These are phyloP conservation scores for Botia kubotai DNA, from an alignment of 2,797 vertebrate species.

Conservation along the genomic window DNA sequence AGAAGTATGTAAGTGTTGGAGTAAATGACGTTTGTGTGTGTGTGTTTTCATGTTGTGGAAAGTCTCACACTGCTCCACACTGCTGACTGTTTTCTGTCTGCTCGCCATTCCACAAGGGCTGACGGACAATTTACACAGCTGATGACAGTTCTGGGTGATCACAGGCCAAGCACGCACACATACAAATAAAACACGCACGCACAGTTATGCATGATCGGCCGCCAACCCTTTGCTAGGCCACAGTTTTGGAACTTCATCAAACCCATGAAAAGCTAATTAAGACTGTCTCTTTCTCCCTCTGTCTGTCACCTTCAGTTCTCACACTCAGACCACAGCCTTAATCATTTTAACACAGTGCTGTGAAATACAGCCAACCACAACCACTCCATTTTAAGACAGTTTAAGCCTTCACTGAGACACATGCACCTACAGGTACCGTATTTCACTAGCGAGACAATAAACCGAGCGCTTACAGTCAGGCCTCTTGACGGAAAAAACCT, in stretches of 20 bases:
- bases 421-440: constrained; percentile 20
- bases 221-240: constrained; percentile 49
- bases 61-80: constrained; percentile 73
- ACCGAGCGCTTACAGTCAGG: constrained; percentile 10
- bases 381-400: constrained; percentile 9
- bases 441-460: constrained; percentile 40
- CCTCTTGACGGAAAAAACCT: constrained; percentile 40
- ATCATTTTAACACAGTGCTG: constrained; percentile 55
- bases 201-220: constrained; percentile 16
- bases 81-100: constrained; percentile 75
- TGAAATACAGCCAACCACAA: constrained; percentile 19
- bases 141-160: constrained; percentile 89
- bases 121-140: constrained; percentile 82
- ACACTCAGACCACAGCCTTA: constrained; percentile 51
- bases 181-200: constrained; percentile 38
- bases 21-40: constrained; percentile 45
- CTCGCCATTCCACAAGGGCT: constrained; percentile 80
- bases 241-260: constrained; percentile 82
- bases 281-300: constrained; percentile 59
- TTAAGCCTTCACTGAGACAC: constrained; percentile 23
- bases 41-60: constrained; percentile 64
- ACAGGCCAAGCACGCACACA: constrained; percentile 75
- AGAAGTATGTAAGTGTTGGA: constrained; percentile 28
- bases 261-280: constrained; percentile 79
- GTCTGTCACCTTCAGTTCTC: constrained; percentile 43